A percentile compares a stretch with the other conserved stretches of the same genome.
phyloP scores from a whole-genome alignment of 2,888 invertebrate genomes.

The Gandaritis pyraliata region DNA sequence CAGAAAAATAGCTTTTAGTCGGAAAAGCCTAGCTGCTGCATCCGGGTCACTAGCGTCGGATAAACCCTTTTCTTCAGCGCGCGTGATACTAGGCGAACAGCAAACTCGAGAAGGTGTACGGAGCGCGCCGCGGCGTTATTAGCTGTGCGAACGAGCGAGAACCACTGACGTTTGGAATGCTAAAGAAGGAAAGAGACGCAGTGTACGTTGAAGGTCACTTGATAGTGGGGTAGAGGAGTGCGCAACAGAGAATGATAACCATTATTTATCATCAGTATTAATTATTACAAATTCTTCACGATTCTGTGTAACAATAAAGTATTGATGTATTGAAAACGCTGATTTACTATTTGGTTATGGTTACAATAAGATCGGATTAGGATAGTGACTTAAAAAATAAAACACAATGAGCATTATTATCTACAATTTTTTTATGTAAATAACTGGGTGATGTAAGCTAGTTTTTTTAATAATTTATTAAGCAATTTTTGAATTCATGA shows the following conservation, averaged over 20 bases:
- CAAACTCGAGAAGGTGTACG: constrained; percentile 64
- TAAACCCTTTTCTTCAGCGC: constrained; percentile 85
- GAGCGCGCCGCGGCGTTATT: constrained; percentile 53
- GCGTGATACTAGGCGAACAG: constrained; percentile 82
- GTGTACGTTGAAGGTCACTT: constrained; percentile 77
- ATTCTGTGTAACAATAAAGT: background rate
- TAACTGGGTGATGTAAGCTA: too few relatives aligned
- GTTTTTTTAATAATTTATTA: too few relatives aligned
- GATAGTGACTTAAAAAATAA: too few relatives aligned
- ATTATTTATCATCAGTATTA: constrained; percentile 7
- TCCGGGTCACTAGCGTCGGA: constrained; percentile 79
- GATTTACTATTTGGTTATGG: too few relatives aligned
- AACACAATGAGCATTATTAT: too few relatives aligned
- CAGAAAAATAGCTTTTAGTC: constrained; percentile 59
- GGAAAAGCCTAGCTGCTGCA: constrained; percentile 78
- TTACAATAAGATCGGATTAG: too few relatives aligned
- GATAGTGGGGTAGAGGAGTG: constrained; percentile 69
- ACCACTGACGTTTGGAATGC: constrained; percentile 70
- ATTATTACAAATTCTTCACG: background rate
- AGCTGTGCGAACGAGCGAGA: constrained; percentile 65
- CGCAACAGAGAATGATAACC: constrained; percentile 17
- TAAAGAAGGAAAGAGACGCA: constrained; percentile 61
- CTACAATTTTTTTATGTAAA: too few relatives aligned
- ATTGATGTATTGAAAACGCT: too few relatives aligned
- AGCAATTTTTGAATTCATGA: too few relatives aligned